These are phyloP conservation scores for Apotomis betuletana DNA, from an alignment of 2,888 invertebrate genomes.

Conservation along the genomic window DNA sequence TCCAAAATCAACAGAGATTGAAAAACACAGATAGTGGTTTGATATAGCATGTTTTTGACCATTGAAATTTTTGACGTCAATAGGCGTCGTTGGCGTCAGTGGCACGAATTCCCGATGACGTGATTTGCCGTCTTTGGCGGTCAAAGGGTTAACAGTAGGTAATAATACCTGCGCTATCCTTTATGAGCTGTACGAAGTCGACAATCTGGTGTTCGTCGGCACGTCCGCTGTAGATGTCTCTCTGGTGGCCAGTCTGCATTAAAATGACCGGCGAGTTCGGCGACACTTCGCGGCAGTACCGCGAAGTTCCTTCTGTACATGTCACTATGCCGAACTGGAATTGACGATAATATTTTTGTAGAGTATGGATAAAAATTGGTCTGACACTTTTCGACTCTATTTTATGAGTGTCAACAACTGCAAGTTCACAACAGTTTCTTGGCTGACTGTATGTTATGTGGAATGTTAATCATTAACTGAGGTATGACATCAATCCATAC, in stretches of 20 bases:
- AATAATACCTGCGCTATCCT: conserved; percentile 58
- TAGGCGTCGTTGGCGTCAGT: too few species aligned
- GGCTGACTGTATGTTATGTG: too few species aligned
- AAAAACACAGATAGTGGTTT: too few species aligned
- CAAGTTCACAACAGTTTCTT: too few species aligned
- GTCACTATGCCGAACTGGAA: conserved; percentile 70
- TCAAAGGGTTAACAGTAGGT: neutral
- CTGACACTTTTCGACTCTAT: neutral
- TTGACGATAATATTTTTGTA: conserved; percentile 7
- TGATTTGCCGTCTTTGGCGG: too few species aligned
- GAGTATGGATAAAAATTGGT: neutral
- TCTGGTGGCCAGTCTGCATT: conserved; percentile 57
- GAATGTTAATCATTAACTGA: too few species aligned
- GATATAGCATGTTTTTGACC: too few species aligned
- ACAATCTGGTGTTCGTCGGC: conserved; percentile 55
- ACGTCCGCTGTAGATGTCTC: conserved; percentile 56
- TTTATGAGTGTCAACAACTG: neutral
- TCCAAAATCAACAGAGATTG: too few species aligned
- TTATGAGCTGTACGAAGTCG: conserved; percentile 63
- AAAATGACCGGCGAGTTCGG: conserved; percentile 56
- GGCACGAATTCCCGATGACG: too few species aligned
- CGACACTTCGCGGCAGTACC: conserved; percentile 59
- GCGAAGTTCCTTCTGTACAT: conserved; percentile 59
- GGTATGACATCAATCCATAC: too few species aligned
- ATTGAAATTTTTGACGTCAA: too few species aligned